These are phyloP conservation scores for Parnassius mnemosyne DNA, from an alignment of 2,888 invertebrate genomes.

Conservation along the genomic window DNA sequence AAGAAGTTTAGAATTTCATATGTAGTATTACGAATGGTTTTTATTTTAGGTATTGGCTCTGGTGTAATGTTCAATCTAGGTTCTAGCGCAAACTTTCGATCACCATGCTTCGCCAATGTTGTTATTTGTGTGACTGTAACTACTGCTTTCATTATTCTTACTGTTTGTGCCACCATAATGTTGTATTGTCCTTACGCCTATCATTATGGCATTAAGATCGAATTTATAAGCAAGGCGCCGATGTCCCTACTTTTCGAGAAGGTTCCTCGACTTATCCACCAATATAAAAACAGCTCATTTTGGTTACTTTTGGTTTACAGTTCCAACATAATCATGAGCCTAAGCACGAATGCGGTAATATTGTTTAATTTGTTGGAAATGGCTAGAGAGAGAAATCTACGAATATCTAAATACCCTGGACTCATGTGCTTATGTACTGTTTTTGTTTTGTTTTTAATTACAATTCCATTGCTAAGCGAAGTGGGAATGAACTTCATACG, in stretches of 20 bases:
- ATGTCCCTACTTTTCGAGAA: conserved; percentile 55
- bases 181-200: conserved; percentile 61
- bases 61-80: conserved; percentile 55
- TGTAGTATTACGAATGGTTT: conserved; percentile 45
- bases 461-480: conserved; percentile 52
- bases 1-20: conserved; percentile 37
- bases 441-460: conserved; percentile 44
- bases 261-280: conserved; percentile 51
- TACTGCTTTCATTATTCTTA: conserved; percentile 39
- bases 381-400: conserved; percentile 37
- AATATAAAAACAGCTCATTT: conserved; percentile 42
- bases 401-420: conserved; percentile 48
- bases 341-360: conserved; percentile 43
- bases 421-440: conserved; percentile 40
- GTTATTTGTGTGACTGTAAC: conserved; percentile 48
- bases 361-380: conserved; percentile 50
- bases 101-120: conserved; percentile 58
- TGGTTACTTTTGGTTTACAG: conserved; percentile 53
- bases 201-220: conserved; percentile 40
- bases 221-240: conserved; percentile 35
- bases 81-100: conserved; percentile 51
- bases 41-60: conserved; percentile 51
- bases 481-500: conserved; percentile 40
- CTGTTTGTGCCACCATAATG: conserved; percentile 48
- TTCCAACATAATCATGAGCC: conserved; percentile 42